Evolutionary conservation across 2,888 invertebrate genomes (phyloP).

Genomic region (Eupeodes latifasciatus): DNA sequence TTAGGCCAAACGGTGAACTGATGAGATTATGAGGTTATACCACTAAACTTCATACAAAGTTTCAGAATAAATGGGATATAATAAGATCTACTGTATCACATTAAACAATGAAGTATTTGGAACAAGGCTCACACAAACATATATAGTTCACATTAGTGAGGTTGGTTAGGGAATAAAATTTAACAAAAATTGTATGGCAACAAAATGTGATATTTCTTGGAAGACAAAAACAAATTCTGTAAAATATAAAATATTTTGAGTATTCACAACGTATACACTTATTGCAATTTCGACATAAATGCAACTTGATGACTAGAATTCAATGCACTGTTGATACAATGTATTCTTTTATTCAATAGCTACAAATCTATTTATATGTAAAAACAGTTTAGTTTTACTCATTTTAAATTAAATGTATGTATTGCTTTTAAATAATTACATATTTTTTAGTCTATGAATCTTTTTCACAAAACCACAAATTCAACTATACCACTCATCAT

Average conservation of each 20-base stretch:
- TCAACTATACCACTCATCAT: background rate
- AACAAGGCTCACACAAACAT: too few species aligned
- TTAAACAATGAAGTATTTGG: too few species aligned
- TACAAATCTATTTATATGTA: background rate
- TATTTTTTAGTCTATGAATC: background rate
- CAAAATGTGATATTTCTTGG: background rate
- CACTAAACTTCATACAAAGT: too few species aligned
- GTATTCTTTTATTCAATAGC: constrained; percentile 37
- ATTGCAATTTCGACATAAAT: constrained; percentile 16
- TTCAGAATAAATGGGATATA: too few species aligned
- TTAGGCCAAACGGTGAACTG: too few species aligned
- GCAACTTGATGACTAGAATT: background rate
- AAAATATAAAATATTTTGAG: background rate
- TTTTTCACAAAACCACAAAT: constrained; percentile 3
- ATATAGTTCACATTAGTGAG: too few species aligned
- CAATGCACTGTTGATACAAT: background rate
- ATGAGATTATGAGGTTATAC: too few species aligned
- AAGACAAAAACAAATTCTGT: background rate
- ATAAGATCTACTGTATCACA: too few species aligned
- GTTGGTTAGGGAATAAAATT: background rate
- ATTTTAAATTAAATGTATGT: background rate
- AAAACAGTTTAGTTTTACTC: background rate
- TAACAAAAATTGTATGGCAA: background rate
- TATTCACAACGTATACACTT: constrained; percentile 25
- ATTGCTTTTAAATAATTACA: constrained; percentile 15